phyloP scores from a whole-genome alignment of 2,888 invertebrate genomes.

The Eristalis tenax region DNA sequence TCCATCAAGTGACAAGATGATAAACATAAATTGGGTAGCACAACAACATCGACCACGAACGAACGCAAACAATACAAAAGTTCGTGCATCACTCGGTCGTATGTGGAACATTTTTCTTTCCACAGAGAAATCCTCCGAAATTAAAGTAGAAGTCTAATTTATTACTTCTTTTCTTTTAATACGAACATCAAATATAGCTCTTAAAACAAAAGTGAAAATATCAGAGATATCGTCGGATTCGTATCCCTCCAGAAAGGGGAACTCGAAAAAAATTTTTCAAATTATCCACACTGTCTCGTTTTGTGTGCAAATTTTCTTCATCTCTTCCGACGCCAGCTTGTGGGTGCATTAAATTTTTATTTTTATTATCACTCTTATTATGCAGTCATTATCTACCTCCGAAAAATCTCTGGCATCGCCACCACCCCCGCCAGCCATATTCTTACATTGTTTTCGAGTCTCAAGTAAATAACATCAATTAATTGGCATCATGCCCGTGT shows the following conservation, averaged over 20 bases:
- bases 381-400: conserved; percentile 35
- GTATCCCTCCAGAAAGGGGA: not conserved
- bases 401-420: not conserved
- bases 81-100: conserved; percentile 53
- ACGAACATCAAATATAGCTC: not conserved
- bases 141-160: not conserved
- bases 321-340: not conserved
- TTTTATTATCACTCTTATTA: conserved; percentile 48
- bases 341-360: conserved; percentile 44
- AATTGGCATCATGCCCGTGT: conserved; percentile 65
- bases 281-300: not conserved
- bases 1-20: not conserved
- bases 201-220: not conserved
- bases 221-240: not conserved
- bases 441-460: conserved; percentile 46
- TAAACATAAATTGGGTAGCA: not conserved
- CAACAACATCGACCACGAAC: not conserved
- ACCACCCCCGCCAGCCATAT: not conserved
- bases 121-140: not conserved
- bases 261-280: not conserved
- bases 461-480: conserved; percentile 68
- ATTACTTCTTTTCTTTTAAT: not conserved
- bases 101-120: conserved; percentile 46
- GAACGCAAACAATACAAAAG: conserved; percentile 4
- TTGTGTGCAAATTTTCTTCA: not conserved